Conservation (phyloP, 2,113 vertebrate species). For the Vulpes ferrilata region DNA sequence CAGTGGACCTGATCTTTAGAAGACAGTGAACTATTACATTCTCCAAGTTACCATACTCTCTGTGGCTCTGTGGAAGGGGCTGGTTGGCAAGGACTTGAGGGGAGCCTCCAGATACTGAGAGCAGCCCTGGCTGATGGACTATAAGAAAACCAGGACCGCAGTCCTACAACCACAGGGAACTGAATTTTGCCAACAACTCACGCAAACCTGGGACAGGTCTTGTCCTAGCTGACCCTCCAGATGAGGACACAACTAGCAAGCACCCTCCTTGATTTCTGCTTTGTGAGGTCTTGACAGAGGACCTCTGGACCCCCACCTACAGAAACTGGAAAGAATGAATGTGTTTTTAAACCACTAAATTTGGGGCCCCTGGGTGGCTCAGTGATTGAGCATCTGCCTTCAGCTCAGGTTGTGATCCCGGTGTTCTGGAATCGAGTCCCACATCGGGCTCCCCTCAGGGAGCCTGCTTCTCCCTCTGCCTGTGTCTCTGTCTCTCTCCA, state of each 20-base stretch:
- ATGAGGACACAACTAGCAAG: background rate
- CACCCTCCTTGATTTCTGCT: background rate
- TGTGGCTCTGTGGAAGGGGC: background rate
- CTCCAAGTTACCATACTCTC: background rate
- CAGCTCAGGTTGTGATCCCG: too few species aligned
- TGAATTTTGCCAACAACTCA: background rate
- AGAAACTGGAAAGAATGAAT: background rate
- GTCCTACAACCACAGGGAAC: background rate
- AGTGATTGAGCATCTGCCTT: too few species aligned
- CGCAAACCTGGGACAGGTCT: background rate
- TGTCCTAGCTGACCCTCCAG: background rate
- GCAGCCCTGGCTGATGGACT: background rate
- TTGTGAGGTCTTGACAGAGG: background rate
- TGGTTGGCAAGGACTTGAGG: background rate
- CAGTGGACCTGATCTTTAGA: background rate
- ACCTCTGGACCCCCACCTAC: background rate
- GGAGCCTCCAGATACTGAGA: background rate
- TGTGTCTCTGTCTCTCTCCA: too few species aligned
- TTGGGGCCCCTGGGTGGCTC: too few species aligned
- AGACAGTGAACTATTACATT: background rate
- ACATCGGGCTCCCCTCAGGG: too few species aligned
- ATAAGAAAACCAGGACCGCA: background rate
- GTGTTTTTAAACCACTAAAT: background rate
- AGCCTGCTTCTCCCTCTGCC: too few species aligned
- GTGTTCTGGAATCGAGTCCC: too few species aligned